Base-by-base conservation (phyloP, 2,113 vertebrate genomes). In the Benitochromis conjunctus region DNA sequence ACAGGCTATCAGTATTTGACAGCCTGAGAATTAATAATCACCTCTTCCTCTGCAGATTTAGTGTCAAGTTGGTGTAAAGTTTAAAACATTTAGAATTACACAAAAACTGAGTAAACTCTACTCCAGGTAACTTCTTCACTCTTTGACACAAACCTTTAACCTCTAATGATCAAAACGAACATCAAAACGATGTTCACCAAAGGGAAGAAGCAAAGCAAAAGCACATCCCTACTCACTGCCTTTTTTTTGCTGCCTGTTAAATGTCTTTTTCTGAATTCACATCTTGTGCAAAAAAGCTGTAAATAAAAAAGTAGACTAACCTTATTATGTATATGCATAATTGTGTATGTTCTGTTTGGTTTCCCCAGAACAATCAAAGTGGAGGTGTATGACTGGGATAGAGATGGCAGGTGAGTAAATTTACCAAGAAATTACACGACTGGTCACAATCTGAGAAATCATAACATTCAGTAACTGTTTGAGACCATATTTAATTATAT, bases 381-480 rank as follows among this genome's bases (percentile, higher is more conserved):
- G 92, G 98, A 99, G 90, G 97, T 99, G 19, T 98, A 99, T 1
- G 98, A 99, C 90, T 99, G 98, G 98, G 98, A 99, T 79, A 95
- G 98, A 1, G 97, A 98, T 9, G 98, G 98, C 91, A 98, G 98
- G 98, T 99, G 92, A 96, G 96, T 60, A 9, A 31, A 43, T 29
- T 12, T 46, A 4, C 26, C 6, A 34, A 13, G 36, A 74, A 4
- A 34, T 31, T 31, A 57, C 29, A 55, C 7, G 4, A 11, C 56
- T 62, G 18, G 5, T 41, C 46, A 43, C 16, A 58, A 64, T 53
- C 16, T 78, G 7, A 56, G 14, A 18, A 66, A 21, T 46, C 14
- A 7, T 21, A n/a, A 36, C n/a, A 14, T 46, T 13, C 36, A 19
- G 38, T 76, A 31, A 31, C 16, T 51, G 10, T 53, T n/a, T 31